A percentile compares a stretch with the other conserved stretches of the same genome.
Conservation (phyloP, 1,140 invertebrate species). For the Eupeodes corollae region DNA sequence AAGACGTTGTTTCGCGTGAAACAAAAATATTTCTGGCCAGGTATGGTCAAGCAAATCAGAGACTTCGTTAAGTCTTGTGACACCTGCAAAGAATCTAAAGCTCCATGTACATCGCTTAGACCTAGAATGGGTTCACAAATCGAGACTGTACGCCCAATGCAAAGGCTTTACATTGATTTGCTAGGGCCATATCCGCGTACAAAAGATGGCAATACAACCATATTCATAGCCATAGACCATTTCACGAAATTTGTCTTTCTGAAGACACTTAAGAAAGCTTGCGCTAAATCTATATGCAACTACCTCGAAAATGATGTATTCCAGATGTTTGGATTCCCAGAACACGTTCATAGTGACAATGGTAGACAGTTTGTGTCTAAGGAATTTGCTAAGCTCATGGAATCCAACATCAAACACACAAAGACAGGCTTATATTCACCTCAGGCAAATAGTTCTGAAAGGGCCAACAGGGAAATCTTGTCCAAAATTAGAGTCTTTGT, state of each 20-base stretch:
- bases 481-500: neutral
- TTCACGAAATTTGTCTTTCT: slow-evolving; percentile 1
- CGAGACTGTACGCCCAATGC: neutral
- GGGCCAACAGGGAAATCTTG: neutral
- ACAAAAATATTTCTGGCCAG: neutral
- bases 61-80: neutral
- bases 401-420: neutral
- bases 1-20: neutral
- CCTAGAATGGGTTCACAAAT: neutral
- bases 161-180: neutral
- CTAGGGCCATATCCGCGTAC: neutral
- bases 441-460: neutral
- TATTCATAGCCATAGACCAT: neutral
- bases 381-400: neutral
- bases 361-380: neutral
- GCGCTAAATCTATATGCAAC: neutral
- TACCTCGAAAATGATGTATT: neutral
- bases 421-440: neutral
- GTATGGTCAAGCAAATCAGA: neutral
- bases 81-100: neutral
- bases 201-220: neutral
- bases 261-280: neutral
- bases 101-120: neutral
- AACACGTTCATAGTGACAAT: neutral
- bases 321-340: neutral